Base-by-base conservation (phyloP, 2,113 vertebrate genomes). In the Chaetorhynchus papuensis region DNA sequence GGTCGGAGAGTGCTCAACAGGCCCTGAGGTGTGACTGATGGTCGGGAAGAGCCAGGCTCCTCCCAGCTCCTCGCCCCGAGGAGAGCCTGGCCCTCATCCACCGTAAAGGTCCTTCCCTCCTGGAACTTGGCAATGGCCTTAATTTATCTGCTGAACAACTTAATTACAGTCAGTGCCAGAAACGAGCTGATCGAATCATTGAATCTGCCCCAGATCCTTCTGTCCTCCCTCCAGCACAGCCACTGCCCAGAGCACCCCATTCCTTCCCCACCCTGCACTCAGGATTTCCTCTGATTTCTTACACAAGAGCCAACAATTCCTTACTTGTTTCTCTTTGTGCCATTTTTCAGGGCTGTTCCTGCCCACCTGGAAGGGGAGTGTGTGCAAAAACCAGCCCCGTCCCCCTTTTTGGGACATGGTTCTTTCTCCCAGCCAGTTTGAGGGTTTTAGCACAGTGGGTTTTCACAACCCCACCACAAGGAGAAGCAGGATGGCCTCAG, bases 81-180 rank as follows among this genome's bases (percentile, higher is more conserved):
- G 1, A 3, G 0, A 76, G 45, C 66, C 68, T 81, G 65, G 33
- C 14, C 49, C 42, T 54, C 42, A n/a, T 18, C 57, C 42, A 49
- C 66, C 1, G 0, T 17, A 64, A 82, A 80, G 39, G 39, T 61
- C 28, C 75, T 79, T 90, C 72, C 56, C 23, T 93, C 57, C 71
- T 60, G 75, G 33, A 87, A 80, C 63, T 52, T 81, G 79, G 71
- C 72, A 87, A 85, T 16, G 7, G 74, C 65, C 31, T 72, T 87
- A 59, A 91, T 93, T 95, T 86, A 89, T 96, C 91, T 94, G 72
- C 83, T 89, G 91, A 82, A 91, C 82, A 83, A 95, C 93, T 95
- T 90, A 88, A 96, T 94, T 97, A 93, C 71, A 93, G 69, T 57
- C 93, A 59, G 47, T 53, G 63, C 80, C 76, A 47, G 10, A 74